Percentiles rank a stretch among this genome's conserved stretches.
These are phyloP conservation scores for Himalopsyche kuldschensis DNA, from an alignment of 2,888 invertebrate species.

Conservation along the genomic window DNA sequence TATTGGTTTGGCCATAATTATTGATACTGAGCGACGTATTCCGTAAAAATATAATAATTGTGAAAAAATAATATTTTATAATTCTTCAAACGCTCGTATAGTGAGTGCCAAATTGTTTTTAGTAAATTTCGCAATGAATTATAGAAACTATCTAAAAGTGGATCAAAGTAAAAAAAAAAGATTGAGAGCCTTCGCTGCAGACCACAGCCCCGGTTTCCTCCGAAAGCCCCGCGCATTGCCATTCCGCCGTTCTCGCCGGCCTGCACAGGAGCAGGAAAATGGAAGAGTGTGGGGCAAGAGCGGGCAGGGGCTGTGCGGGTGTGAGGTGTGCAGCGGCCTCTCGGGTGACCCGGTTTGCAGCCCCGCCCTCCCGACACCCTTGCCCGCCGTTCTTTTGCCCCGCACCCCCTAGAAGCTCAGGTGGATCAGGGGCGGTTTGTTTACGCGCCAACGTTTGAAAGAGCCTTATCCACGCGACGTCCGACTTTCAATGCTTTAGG, in stretches of 20 bases:
- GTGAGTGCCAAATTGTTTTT: too few relatives aligned
- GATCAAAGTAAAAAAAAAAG: background rate
- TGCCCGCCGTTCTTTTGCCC: constrained; percentile 43
- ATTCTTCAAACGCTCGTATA: too few relatives aligned
- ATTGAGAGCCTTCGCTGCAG: background rate
- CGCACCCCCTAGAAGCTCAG: background rate
- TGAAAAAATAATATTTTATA: too few relatives aligned
- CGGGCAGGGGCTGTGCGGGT: constrained; percentile 39
- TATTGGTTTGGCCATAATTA: too few relatives aligned
- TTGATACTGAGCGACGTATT: too few relatives aligned
- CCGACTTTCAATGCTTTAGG: background rate
- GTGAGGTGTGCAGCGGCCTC: constrained; percentile 36
- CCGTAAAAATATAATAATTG: too few relatives aligned
- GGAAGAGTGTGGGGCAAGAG: background rate
- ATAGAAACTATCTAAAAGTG: too few relatives aligned
- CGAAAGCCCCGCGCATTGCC: constrained; percentile 6
- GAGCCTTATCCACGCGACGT: constrained; percentile 31
- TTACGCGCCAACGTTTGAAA: constrained; percentile 32
- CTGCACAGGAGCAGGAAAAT: background rate
- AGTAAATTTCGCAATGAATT: too few relatives aligned
- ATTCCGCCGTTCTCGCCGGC: constrained; percentile 11
- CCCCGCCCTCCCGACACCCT: constrained; percentile 44
- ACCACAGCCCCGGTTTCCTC: background rate
- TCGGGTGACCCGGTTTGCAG: constrained; percentile 32
- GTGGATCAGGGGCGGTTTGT: constrained; percentile 22